Conservation (phyloP, 2,113 vertebrate genomes). For the Xenopus laevis region DNA sequence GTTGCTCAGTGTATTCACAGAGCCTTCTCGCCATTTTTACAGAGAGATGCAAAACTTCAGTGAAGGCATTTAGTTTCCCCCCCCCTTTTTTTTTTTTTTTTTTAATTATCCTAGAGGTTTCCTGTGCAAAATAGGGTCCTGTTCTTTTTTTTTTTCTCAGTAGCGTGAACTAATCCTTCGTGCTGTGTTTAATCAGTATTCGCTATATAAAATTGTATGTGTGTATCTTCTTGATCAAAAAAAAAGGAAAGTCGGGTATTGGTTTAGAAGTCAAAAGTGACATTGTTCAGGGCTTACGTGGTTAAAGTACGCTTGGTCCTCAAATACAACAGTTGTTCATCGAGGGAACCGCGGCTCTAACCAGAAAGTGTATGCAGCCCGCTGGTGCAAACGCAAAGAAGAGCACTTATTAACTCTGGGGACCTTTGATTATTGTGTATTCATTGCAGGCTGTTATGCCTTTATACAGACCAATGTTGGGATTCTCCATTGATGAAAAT, state of each 20-base stretch:
- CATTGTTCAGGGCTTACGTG: conserved; percentile 71
- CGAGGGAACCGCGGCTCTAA: background rate
- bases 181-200: conserved; percentile 92
- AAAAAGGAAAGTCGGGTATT: conserved; percentile 82
- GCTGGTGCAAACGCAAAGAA: background rate
- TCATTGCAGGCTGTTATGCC: background rate
- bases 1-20: conserved; percentile 82
- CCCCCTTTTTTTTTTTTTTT: conserved; percentile 52
- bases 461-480: conserved; percentile 1
- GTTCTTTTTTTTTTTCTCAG: conserved; percentile 71
- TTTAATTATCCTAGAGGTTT: conserved; percentile 52
- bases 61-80: conserved; percentile 87
- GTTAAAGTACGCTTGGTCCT: conserved; percentile 71
- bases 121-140: conserved; percentile 78
- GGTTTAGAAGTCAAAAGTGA: conserved; percentile 85
- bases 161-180: conserved; percentile 84
- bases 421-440: background rate
- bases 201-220: conserved; percentile 91
- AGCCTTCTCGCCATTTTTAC: conserved; percentile 94
- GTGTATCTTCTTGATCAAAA: conserved; percentile 85
- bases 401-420: conserved; percentile 17
- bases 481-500: background rate
- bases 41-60: conserved; percentile 95
- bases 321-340: conserved; percentile 30
- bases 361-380: background rate